Conservation (phyloP, 2,888 invertebrate species). For the Strigamia crassipes region DNA sequence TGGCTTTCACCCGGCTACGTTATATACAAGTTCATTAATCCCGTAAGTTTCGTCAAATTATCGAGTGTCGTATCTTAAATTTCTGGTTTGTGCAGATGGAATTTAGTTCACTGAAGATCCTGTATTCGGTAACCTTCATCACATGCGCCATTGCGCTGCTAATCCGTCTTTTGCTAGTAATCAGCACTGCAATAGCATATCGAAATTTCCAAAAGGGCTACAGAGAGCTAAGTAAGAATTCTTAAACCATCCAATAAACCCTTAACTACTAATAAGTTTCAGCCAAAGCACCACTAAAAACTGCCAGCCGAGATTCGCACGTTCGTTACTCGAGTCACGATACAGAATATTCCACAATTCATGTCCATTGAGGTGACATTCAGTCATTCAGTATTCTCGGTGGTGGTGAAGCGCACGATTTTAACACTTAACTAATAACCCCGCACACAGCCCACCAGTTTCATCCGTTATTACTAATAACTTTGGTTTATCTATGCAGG, state of each 20-base stretch:
- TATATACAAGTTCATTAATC: background rate
- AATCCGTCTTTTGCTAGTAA: conserved; percentile 10
- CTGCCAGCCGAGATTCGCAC: conserved; percentile 7
- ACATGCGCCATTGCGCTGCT: background rate
- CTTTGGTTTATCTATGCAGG: background rate
- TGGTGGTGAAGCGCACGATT: background rate
- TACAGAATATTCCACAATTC: conserved; percentile 43
- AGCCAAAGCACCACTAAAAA: background rate
- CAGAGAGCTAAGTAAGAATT: conserved; percentile 16
- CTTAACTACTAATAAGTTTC: background rate
- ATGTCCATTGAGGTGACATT: conserved; percentile 11
- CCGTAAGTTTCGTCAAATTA: background rate
- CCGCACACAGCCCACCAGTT: background rate
- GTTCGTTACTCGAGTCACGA: conserved; percentile 27
- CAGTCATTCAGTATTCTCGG: background rate
- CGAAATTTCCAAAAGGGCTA: conserved; percentile 26
- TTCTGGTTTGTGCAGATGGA: background rate
- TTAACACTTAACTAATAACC: background rate
- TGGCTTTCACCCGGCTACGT: background rate
- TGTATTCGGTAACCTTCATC: conserved; percentile 8
- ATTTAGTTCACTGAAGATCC: background rate
- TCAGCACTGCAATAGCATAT: background rate
- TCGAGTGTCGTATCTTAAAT: background rate
- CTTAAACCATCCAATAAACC: background rate
- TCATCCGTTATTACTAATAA: background rate